phyloP scores from a whole-genome alignment of 2,113 vertebrate genomes.

The Alouatta palliata region DNA sequence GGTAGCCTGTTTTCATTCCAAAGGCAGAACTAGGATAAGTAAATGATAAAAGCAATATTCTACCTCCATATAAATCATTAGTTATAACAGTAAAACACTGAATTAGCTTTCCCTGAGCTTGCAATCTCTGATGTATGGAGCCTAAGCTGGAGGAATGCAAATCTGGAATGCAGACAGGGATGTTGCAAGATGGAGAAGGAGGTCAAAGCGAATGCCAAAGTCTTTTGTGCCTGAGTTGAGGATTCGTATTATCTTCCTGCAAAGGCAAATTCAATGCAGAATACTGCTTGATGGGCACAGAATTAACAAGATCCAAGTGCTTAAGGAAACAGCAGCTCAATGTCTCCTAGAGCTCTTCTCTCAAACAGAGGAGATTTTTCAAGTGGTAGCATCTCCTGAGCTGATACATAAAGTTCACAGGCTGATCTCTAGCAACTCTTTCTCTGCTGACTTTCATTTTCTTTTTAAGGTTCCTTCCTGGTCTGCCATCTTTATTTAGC shows the following conservation, averaged over 20 bases:
- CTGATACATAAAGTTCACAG: background rate
- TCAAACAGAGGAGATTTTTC: background rate
- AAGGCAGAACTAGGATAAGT: background rate
- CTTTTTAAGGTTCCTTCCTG: background rate
- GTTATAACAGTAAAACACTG: background rate
- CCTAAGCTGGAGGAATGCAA: background rate
- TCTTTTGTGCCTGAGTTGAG: background rate
- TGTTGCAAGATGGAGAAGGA: background rate
- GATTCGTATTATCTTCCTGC: background rate
- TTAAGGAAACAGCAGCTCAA: fast-evolving
- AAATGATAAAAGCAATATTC: background rate
- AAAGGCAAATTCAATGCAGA: background rate
- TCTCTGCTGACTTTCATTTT: background rate
- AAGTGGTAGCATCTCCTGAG: background rate
- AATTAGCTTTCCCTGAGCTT: background rate
- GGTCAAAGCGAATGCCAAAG: background rate
- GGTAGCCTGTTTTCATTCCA: background rate
- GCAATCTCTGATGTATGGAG: background rate
- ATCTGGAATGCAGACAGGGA: background rate
- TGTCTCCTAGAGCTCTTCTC: background rate
- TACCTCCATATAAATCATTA: background rate
- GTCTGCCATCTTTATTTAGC: background rate
- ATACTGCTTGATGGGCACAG: background rate
- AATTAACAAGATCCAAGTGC: background rate
- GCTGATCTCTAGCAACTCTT: background rate